Evolutionary conservation across 2,888 invertebrate species (phyloP), one percentile per base, ranked within the genome.

Genomic region (Dryococelus australis): DNA sequence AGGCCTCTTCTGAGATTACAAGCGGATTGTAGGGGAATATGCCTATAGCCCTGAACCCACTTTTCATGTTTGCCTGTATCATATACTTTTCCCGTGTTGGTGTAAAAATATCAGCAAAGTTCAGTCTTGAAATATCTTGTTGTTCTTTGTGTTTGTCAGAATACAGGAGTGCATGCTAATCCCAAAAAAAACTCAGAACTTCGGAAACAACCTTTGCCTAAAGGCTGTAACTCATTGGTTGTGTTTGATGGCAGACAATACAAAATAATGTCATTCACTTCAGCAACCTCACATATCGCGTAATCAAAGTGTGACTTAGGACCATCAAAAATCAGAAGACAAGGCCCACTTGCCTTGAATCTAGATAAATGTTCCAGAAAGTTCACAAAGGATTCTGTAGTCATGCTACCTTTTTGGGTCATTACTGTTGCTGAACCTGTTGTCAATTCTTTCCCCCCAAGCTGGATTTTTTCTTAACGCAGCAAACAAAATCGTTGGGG

Each of bases 341-440:
- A 85, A 88, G 86, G 85, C 43, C 90, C 89, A n/a, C 86, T 35
- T 12, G 88, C 28, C 88, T 89, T 90, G 78, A 88, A 90, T 86
- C 88, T 89, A 16, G 85, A 83, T 20, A 90, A 88, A 87, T 90
- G 88, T 87, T 81, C 28, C 65, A 89, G 86, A 85, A 87, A 90
- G 43, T 89, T 87, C 83, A 89, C 87, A 85, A 89, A 90, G 51
- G 87, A n/a, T 78, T 88, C 87, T 26, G 88, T 88, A 27, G 89
- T 89, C 89, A 90, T 90, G 86, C 89, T 89, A 26, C 90, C 89
- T 89, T 90, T 90, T 86, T 87, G 88, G 13, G 90, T 86, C 90
- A 90, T 90, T 86, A 86, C 81, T 43, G 89, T 89, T n/a, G 89
- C 43, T 53, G 90, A 87, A 43, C 90, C 89, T 47, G 86, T 35